A percentile compares a stretch with the other conserved stretches of the same genome.
Evolutionary conservation across 2,797 vertebrate genomes (phyloP).

Genomic region (Fringilla coelebs): DNA sequence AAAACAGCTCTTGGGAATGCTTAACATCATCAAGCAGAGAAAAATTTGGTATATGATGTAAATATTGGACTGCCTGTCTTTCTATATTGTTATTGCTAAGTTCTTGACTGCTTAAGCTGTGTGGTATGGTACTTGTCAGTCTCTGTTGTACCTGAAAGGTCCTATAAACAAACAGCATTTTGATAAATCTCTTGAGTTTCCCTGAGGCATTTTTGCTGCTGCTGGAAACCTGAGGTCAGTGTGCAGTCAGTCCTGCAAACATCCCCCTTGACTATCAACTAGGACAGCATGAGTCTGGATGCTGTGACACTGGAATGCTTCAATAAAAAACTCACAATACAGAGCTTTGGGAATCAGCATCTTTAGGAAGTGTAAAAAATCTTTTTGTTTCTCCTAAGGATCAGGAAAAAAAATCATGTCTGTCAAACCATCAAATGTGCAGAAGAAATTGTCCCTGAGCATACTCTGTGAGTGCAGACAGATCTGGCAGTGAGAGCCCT

Average conservation of each 20-base stretch:
- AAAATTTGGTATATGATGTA: slow-evolving; percentile 17
- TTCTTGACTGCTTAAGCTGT: slow-evolving; percentile 35
- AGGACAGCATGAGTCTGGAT: slow-evolving; percentile 15
- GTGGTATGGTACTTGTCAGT: slow-evolving; percentile 44
- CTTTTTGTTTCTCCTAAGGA: slow-evolving; percentile 42
- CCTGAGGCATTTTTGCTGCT: slow-evolving; percentile 46
- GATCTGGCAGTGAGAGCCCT: slow-evolving; percentile 8
- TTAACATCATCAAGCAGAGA: not conserved
- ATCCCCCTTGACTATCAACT: slow-evolving; percentile 60
- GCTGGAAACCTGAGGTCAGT: slow-evolving; percentile 61
- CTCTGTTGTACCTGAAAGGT: slow-evolving; percentile 61
- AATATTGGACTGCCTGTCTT: slow-evolving; percentile 31
- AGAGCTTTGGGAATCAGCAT: slow-evolving; percentile 29
- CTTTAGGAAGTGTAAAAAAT: slow-evolving; percentile 50
- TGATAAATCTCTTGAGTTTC: slow-evolving; percentile 61
- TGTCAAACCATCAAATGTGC: slow-evolving; percentile 30
- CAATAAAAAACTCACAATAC: slow-evolving; percentile 10
- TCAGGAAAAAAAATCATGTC: not conserved
- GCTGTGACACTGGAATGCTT: slow-evolving; percentile 8
- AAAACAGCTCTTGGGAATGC: slow-evolving; percentile 16
- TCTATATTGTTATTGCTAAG: slow-evolving; percentile 22
- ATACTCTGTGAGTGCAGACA: not conserved
- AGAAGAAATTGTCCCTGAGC: slow-evolving; percentile 39
- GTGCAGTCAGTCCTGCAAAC: slow-evolving; percentile 64
- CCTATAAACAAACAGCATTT: slow-evolving; percentile 60